Percentiles rank a stretch among this genome's conserved stretches.
Evolutionary conservation across 2,113 vertebrate species (phyloP).

Genomic region (Sturnira hondurensis): DNA sequence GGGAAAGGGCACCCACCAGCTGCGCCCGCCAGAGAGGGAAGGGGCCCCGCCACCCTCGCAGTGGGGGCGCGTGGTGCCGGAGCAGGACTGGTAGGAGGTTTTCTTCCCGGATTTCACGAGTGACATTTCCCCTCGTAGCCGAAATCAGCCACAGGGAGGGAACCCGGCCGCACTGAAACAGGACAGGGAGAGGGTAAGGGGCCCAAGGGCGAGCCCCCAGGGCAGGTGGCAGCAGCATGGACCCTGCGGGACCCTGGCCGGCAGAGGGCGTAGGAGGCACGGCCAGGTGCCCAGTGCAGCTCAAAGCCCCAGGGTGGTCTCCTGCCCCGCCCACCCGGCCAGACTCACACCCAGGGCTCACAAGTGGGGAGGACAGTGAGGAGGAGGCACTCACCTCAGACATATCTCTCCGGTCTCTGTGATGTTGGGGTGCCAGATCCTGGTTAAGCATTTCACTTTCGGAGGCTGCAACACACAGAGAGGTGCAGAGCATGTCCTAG

Average conservation of each 20-base stretch:
- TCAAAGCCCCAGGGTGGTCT: too few species aligned
- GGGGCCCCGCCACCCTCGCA: fast-evolving
- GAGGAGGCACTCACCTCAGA: conserved; percentile 86
- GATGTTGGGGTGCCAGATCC: conserved; percentile 99
- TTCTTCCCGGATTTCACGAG: not conserved
- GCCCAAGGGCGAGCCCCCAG: too few species aligned
- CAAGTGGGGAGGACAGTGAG: not conserved
- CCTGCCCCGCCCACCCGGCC: too few species aligned
- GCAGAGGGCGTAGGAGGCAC: too few species aligned
- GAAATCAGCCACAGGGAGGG: not conserved
- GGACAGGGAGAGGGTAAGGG: too few species aligned
- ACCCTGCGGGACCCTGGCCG: not conserved
- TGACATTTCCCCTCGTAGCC: not conserved
- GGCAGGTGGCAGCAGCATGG: too few species aligned
- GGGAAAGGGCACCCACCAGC: too few species aligned
- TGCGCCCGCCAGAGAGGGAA: not conserved
- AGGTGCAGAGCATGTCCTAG: not conserved
- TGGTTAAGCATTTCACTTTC: conserved; percentile 96
- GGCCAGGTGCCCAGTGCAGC: not conserved
- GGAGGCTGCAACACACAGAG: conserved; percentile 88
- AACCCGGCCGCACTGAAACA: not conserved
- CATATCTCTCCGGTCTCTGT: conserved; percentile 98
- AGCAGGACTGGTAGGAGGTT: not conserved
- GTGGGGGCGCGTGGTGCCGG: fast-evolving
- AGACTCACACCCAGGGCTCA: not conserved